phyloP scores from a whole-genome alignment of 2,888 invertebrate species.

The Andricus curvator region DNA sequence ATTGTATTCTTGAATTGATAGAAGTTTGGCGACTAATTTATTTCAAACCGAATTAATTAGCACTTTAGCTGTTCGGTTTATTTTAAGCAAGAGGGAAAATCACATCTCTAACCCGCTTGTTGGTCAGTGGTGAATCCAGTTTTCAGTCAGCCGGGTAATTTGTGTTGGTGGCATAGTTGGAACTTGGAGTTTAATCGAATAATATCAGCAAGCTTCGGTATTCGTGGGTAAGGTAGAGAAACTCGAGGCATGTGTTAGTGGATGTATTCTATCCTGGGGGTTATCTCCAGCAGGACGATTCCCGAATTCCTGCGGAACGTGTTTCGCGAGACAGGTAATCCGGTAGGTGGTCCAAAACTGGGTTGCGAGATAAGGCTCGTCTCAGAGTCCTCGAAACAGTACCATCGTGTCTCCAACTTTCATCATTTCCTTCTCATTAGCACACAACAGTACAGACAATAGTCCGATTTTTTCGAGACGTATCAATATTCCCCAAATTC shows the following conservation, averaged over 20 bases:
- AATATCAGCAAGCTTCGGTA: constrained; percentile 36
- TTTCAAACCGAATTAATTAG: neutral
- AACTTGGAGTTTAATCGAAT: constrained; percentile 38
- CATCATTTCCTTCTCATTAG: constrained; percentile 31
- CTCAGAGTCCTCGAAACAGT: constrained; percentile 20
- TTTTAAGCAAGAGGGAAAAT: constrained; percentile 7
- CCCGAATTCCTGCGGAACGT: constrained; percentile 50
- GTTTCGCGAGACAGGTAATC: constrained; percentile 48
- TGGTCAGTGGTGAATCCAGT: constrained; percentile 34
- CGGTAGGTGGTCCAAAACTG: constrained; percentile 38
- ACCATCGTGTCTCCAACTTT: constrained; percentile 21
- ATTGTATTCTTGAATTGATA: no score
- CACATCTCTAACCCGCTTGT: constrained; percentile 33
- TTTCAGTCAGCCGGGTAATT: constrained; percentile 31
- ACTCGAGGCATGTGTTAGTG: constrained; percentile 15
- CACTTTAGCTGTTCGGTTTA: neutral
- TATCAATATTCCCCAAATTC: no score
- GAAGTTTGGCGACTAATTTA: neutral
- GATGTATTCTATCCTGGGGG: constrained; percentile 5
- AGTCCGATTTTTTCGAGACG: neutral
- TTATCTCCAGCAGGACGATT: constrained; percentile 34
- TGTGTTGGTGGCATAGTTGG: constrained; percentile 34
- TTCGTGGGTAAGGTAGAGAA: constrained; percentile 26
- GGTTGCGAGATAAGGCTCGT: constrained; percentile 31
- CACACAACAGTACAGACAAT: neutral